phyloP scores from a whole-genome alignment of 2,888 invertebrate genomes.

The Crocallis elinguaria region DNA sequence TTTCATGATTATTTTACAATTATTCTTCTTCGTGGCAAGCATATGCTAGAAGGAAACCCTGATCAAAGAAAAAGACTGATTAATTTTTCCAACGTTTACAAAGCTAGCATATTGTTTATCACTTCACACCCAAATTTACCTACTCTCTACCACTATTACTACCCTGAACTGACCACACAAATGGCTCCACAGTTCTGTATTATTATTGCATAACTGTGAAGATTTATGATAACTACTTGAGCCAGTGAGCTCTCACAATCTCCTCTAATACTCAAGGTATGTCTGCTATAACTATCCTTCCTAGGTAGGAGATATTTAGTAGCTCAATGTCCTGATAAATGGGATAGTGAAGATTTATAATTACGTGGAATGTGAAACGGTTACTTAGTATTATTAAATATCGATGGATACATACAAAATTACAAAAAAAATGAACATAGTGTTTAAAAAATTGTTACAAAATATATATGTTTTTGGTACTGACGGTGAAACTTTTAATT shows the following conservation, averaged over 20 bases:
- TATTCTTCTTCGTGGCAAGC: too few relatives aligned
- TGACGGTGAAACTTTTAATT: too few relatives aligned
- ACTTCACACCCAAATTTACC: neutral
- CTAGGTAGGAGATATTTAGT: neutral
- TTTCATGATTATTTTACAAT: too few relatives aligned
- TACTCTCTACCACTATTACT: conserved; percentile 11
- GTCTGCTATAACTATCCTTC: conserved; percentile 1
- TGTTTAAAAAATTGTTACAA: too few relatives aligned
- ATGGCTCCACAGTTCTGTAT: conserved; percentile 31
- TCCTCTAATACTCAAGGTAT: conserved; percentile 12
- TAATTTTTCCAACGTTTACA: too few relatives aligned
- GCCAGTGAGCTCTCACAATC: conserved; percentile 29
- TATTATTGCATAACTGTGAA: conserved; percentile 37
- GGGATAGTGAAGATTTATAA: neutral
- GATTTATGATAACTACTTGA: conserved; percentile 38
- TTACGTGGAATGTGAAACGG: neutral
- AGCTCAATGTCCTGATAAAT: neutral
- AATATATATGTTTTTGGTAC: too few relatives aligned
- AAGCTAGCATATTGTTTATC: neutral
- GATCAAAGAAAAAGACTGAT: too few relatives aligned
- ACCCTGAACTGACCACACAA: conserved; percentile 30
- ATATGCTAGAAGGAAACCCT: too few relatives aligned
- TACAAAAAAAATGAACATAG: too few relatives aligned
- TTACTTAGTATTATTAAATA: too few relatives aligned
- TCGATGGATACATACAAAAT: too few relatives aligned